Conservation (phyloP, 2,888 invertebrate genomes). For the Cosmorhoe ocellata region DNA sequence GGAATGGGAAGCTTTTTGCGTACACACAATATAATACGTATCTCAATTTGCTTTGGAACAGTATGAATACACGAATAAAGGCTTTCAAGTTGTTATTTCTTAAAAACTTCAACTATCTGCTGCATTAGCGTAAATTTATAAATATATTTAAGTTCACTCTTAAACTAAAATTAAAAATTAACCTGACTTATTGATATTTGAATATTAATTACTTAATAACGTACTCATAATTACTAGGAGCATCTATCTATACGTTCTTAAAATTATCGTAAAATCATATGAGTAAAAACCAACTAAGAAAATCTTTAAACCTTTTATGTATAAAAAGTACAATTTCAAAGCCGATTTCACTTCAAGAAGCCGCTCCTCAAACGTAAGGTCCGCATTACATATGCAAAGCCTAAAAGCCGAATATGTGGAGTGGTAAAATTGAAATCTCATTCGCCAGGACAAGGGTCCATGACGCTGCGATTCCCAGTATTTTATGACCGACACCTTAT, state of each 20-base stretch:
- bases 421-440: constrained; percentile 64
- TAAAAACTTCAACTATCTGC: too few species aligned
- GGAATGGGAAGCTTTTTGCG: constrained; percentile 12
- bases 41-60: neutral
- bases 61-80: too few species aligned
- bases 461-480: constrained; percentile 36
- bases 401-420: constrained; percentile 54
- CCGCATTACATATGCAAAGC: constrained; percentile 41
- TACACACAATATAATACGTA: neutral
- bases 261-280: neutral
- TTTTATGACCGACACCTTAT: constrained; percentile 38
- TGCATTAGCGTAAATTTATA: too few species aligned
- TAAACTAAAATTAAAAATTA: too few species aligned
- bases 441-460: constrained; percentile 47
- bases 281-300: neutral
- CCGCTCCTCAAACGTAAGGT: constrained; percentile 14
- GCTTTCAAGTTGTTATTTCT: too few species aligned
- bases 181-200: too few species aligned
- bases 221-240: too few species aligned
- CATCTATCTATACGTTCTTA: too few species aligned
- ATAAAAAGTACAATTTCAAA: constrained; percentile 2
- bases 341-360: constrained; percentile 12
- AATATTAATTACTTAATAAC: too few species aligned
- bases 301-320: neutral
- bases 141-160: too few species aligned